phyloP scores from a whole-genome alignment of 2,797 vertebrate genomes.

The Sebastes wilsoni region DNA sequence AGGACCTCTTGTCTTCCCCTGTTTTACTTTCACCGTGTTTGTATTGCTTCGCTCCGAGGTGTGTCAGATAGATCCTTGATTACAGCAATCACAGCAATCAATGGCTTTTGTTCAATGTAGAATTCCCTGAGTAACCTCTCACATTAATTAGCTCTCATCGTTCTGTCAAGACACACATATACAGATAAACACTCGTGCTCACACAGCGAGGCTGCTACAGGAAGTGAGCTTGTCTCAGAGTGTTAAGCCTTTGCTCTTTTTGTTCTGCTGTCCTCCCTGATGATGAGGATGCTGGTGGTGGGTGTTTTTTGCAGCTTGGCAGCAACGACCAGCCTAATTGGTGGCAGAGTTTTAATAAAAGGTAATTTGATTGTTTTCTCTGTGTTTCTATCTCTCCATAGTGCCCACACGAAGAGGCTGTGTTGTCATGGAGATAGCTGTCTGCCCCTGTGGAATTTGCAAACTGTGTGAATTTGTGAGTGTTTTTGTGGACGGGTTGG shows the following conservation, averaged over 20 bases:
- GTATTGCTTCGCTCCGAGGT: slow-evolving; percentile 62
- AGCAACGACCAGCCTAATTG: slow-evolving; percentile 66
- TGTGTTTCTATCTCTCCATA: slow-evolving; percentile 27
- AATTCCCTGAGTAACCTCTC: slow-evolving; percentile 67
- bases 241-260: slow-evolving; percentile 48
- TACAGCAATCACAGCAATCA: slow-evolving; percentile 74
- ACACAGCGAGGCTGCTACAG: background rate
- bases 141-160: slow-evolving; percentile 73
- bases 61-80: slow-evolving; percentile 65
- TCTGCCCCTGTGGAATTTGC: slow-evolving; percentile 31
- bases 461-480: slow-evolving; percentile 9
- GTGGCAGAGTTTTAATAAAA: slow-evolving; percentile 72
- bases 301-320: slow-evolving; percentile 36
- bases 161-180: slow-evolving; percentile 31
- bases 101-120: slow-evolving; percentile 69
- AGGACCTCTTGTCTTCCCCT: slow-evolving; percentile 54
- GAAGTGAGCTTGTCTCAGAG: slow-evolving; percentile 30
- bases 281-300: slow-evolving; percentile 3
- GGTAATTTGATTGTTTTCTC: slow-evolving; percentile 69
- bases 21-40: slow-evolving; percentile 59
- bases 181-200: slow-evolving; percentile 38
- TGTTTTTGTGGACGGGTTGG: slow-evolving; percentile 1
- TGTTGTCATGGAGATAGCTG: slow-evolving; percentile 77
- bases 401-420: slow-evolving; percentile 39
- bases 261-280: slow-evolving; percentile 24